Evolutionary conservation across 2,113 vertebrate species (phyloP).

Genomic region (Ahaetulla prasina): DNA sequence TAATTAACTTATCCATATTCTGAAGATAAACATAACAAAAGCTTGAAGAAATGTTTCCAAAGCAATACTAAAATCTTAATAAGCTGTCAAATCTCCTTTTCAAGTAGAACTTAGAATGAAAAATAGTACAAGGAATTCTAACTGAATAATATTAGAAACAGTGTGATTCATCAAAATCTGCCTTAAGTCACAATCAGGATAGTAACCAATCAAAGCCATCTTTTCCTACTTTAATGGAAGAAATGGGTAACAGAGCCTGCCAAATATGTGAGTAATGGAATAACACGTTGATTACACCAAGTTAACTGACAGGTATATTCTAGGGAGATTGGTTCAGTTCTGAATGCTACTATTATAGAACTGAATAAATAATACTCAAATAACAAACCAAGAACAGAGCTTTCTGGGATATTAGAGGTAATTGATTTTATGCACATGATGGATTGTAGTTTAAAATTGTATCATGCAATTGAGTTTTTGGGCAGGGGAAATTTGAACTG

Average conservation of each 20-base stretch:
- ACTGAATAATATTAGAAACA: constrained; percentile 42
- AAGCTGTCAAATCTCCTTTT: constrained; percentile 42
- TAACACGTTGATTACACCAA: constrained; percentile 10
- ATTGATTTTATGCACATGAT: neutral
- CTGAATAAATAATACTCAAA: neutral
- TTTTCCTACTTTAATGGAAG: constrained; percentile 38
- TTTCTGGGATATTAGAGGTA: neutral
- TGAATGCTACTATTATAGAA: neutral
- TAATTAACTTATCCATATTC: constrained; percentile 29
- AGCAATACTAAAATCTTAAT: constrained; percentile 51
- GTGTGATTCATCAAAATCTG: constrained; percentile 58
- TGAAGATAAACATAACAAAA: constrained; percentile 12
- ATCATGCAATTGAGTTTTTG: neutral
- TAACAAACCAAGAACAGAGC: rapidly evolving
- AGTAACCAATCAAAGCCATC: constrained; percentile 30
- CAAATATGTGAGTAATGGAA: neutral
- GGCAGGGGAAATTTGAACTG: neutral
- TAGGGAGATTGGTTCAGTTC: neutral
- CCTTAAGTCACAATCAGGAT: constrained; percentile 26
- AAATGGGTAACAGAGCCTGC: neutral
- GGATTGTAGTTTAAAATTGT: neutral
- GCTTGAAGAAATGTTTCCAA: constrained; percentile 53
- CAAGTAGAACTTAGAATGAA: constrained; percentile 28
- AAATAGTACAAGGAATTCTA: constrained; percentile 50
- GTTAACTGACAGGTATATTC: neutral